Conservation (phyloP, 2,797 vertebrate species). For the Acipenser transmontanus region DNA sequence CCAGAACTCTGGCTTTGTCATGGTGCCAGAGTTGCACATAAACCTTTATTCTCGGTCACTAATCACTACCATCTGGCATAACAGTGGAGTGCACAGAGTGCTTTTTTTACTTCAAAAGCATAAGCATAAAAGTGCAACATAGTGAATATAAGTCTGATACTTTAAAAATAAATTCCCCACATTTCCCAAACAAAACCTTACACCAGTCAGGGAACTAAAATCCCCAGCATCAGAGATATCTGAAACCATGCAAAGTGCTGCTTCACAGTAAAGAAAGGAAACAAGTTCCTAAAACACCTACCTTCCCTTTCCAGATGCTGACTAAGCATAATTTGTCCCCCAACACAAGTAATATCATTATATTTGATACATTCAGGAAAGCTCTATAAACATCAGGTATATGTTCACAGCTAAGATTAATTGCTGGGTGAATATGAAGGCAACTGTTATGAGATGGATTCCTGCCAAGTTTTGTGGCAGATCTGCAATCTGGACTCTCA, state of each 20-base stretch:
- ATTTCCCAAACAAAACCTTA: constrained; percentile 27
- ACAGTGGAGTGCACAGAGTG: constrained; percentile 19
- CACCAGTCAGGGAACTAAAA: constrained; percentile 22
- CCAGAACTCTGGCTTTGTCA: constrained; percentile 19
- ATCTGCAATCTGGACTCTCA: too few relatives aligned
- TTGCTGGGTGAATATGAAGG: constrained; percentile 32
- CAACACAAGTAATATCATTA: constrained; percentile 25
- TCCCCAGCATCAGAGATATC: constrained; percentile 17
- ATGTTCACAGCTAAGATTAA: constrained; percentile 39
- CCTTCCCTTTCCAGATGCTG: constrained; percentile 9
- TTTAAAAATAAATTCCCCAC: constrained; percentile 30
- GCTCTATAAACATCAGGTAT: constrained; percentile 28
- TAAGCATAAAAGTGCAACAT: constrained; percentile 20
- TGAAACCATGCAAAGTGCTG: constrained; percentile 15
- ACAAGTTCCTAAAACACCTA: constrained; percentile 26
- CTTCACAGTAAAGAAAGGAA: background rate
- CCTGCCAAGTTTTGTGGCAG: too few relatives aligned
- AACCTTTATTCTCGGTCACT: constrained; percentile 8
- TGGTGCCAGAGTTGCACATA: constrained; percentile 21
- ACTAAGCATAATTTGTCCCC: constrained; percentile 34
- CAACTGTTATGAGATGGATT: background rate
- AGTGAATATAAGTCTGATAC: constrained; percentile 21
- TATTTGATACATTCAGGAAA: constrained; percentile 25
- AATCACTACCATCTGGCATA: constrained; percentile 18
- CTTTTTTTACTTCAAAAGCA: constrained; percentile 5